These are phyloP conservation scores for Zoroaster sp. DNA, from an alignment of 53 echinoderm and acorn worm genomes.

Conservation along the genomic window DNA sequence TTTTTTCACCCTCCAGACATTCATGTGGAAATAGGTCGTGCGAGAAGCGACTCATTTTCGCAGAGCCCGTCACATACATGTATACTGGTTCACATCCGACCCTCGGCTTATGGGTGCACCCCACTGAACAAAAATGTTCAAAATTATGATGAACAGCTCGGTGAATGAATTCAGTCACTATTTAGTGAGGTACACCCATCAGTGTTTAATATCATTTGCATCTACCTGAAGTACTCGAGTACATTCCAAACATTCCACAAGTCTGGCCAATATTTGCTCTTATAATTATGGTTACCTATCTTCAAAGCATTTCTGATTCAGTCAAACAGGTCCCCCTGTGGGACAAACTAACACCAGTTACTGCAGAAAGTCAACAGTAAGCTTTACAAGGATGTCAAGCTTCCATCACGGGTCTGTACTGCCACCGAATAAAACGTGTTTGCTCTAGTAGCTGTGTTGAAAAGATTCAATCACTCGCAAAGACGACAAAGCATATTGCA, in stretches of 20 bases:
- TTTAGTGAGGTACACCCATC: no score
- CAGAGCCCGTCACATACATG: no score
- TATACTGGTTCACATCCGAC: no score
- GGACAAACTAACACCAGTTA: background rate
- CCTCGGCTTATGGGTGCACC: no score
- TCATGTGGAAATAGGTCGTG: no score
- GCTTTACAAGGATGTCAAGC: background rate
- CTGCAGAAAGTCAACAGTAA: background rate
- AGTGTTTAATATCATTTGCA: background rate
- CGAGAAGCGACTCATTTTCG: no score
- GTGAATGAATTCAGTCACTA: no score
- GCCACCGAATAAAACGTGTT: background rate
- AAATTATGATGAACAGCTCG: no score
- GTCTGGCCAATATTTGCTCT: conserved; percentile 20
- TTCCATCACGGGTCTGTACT: background rate
- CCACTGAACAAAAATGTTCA: no score
- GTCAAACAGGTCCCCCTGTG: background rate
- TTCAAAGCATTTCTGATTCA: background rate
- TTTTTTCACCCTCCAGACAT: no score
- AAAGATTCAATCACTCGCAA: background rate
- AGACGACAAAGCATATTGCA: background rate
- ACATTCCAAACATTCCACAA: background rate
- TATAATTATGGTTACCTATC: background rate
- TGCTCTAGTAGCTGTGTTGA: background rate
- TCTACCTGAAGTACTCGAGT: background rate